Evolutionary conservation across 2,888 invertebrate species (phyloP).

Genomic region (Morpho helenor): DNA sequence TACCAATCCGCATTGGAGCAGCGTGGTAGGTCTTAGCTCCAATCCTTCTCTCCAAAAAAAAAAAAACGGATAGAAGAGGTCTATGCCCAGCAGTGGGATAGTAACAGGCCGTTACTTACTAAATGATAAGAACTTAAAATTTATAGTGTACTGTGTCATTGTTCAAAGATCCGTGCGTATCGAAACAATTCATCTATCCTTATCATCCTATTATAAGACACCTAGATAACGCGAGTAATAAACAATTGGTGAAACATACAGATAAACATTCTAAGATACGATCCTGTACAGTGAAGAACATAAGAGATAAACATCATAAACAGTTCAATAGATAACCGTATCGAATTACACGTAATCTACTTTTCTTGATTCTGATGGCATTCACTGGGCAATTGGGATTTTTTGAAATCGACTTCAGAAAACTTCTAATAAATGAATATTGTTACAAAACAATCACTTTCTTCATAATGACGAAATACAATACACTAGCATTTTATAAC

Average conservation of each 20-base stretch:
- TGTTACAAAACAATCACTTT: no score
- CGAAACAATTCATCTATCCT: constrained; percentile 6
- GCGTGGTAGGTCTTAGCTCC: no score
- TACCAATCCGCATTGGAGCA: no score
- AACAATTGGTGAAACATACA: constrained; percentile 12
- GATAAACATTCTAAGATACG: constrained; percentile 25
- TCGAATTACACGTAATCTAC: constrained; percentile 42
- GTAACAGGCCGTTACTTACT: no score
- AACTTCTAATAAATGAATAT: no score
- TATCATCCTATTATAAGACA: constrained; percentile 13
- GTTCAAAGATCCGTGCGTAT: constrained; percentile 2
- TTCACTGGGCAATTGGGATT: constrained; percentile 1
- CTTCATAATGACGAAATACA: no score
- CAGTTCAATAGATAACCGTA: constrained; percentile 31
- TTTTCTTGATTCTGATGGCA: constrained; percentile 24
- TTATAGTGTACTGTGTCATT: not conserved
- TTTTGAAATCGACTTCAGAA: constrained; percentile 2
- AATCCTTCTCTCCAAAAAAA: no score
- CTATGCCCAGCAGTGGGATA: no score
- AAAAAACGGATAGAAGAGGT: no score
- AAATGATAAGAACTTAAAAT: no score
- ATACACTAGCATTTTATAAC: no score
- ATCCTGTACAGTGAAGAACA: constrained; percentile 23
- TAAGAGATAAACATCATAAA: constrained; percentile 32
- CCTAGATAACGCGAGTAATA: constrained; percentile 15